These are phyloP conservation scores for Maniola hyperantus DNA, from an alignment of 2,888 invertebrate species.

Conservation along the genomic window DNA sequence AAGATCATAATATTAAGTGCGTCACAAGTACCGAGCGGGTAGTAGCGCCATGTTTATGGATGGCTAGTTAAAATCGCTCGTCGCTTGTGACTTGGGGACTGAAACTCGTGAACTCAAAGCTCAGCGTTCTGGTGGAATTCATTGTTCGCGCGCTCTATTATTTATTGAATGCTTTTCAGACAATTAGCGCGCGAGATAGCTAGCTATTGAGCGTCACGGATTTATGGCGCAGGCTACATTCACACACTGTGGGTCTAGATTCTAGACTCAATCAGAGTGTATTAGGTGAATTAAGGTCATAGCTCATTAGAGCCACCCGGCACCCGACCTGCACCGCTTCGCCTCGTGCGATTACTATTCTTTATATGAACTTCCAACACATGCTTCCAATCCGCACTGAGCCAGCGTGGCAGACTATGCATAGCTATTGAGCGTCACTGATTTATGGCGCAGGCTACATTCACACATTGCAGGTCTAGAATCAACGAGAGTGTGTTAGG, in stretches of 20 bases:
- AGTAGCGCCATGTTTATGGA: no score
- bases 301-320: no score
- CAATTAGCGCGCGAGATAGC: constrained; percentile 34
- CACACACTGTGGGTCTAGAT: not conserved
- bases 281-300: not conserved
- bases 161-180: constrained; percentile 39
- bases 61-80: not conserved
- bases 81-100: constrained; percentile 8
- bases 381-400: no score
- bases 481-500: not conserved
- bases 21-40: no score
- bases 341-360: no score
- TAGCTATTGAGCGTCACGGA: constrained; percentile 15
- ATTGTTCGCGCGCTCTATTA: constrained; percentile 38
- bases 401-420: no score
- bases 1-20: no score
- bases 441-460: constrained; percentile 5
- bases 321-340: no score
- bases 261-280: not conserved
- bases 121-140: constrained; percentile 29
- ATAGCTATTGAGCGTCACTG: constrained; percentile 14
- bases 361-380: no score
- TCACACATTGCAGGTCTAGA: not conserved
- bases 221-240: constrained; percentile 4
- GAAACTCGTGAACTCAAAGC: constrained; percentile 33